Evolutionary conservation across 2,113 vertebrate genomes (phyloP).

Genomic region (Epinephelus fuscoguttatus): DNA sequence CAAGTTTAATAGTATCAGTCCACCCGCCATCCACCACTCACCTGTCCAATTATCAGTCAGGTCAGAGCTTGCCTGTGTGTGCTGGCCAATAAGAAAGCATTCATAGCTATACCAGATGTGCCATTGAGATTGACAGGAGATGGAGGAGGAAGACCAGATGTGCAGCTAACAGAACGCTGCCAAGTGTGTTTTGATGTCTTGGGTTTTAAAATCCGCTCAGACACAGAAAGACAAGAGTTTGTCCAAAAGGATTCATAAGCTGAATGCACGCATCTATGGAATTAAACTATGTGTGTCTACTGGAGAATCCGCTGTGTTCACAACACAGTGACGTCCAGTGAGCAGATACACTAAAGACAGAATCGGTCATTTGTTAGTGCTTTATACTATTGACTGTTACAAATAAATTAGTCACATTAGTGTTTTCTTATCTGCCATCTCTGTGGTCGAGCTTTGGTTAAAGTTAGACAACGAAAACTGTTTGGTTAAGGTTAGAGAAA

Average conservation of each 20-base stretch:
- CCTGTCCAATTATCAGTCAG: neutral
- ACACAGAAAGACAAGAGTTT: neutral
- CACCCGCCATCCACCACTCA: neutral
- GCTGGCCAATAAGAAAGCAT: neutral
- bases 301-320: neutral
- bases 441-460: neutral
- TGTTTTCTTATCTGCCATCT: neutral
- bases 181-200: constrained; percentile 6
- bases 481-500: neutral
- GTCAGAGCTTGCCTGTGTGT: constrained; percentile 1
- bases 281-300: neutral
- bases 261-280: neutral
- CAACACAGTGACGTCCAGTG: neutral
- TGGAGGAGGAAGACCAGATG: constrained; percentile 39
- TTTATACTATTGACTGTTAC: neutral
- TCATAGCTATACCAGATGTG: constrained; percentile 32
- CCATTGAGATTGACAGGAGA: constrained; percentile 15
- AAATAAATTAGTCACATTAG: neutral
- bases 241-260: neutral
- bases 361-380: neutral
- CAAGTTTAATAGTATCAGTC: neutral
- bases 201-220: constrained; percentile 7
- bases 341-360: neutral
- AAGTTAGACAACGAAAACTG: neutral
- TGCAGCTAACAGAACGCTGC: neutral